phyloP scores from a whole-genome alignment of 2,888 invertebrate genomes.

The Eristalis intricaria region DNA sequence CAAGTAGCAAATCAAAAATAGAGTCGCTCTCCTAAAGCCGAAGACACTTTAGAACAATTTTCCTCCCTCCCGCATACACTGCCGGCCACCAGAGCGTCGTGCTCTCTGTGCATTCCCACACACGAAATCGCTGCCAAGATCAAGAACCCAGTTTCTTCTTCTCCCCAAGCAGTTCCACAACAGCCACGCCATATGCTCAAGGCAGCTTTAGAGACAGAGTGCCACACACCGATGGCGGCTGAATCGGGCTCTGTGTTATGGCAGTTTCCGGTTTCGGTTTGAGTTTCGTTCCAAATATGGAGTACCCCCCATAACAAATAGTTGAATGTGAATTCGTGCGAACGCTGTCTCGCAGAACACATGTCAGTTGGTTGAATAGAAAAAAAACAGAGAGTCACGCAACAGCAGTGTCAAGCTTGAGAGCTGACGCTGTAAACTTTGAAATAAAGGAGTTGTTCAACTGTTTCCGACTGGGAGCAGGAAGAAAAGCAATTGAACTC shows the following conservation, averaged over 20 bases:
- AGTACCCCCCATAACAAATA: constrained; percentile 22
- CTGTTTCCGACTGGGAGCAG: constrained; percentile 5
- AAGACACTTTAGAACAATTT: constrained; percentile 13
- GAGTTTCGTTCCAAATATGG: constrained; percentile 61
- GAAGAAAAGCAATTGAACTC: constrained; percentile 24
- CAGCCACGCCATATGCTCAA: constrained; percentile 6
- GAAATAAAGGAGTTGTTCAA: constrained; percentile 20
- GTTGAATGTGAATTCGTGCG: constrained; percentile 41
- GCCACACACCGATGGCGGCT: constrained; percentile 4
- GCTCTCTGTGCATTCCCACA: constrained; percentile 24
- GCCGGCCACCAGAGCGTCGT: not conserved
- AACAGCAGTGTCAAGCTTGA: constrained; percentile 62
- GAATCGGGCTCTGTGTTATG: constrained; percentile 48
- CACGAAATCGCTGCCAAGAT: constrained; percentile 48
- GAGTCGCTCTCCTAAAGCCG: constrained; percentile 49
- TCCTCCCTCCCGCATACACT: constrained; percentile 42
- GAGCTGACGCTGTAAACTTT: constrained; percentile 5
- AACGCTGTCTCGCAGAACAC: constrained; percentile 30
- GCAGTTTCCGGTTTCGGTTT: constrained; percentile 59
- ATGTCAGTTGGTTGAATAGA: constrained; percentile 16
- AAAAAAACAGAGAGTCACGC: constrained; percentile 40
- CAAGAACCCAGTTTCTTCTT: constrained; percentile 56
- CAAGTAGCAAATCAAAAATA: constrained; percentile 62
- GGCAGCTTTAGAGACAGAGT: not conserved
- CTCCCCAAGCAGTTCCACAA: constrained; percentile 1